A percentile compares a stretch with the other conserved stretches of the same genome.
phyloP scores from a whole-genome alignment of 2,797 vertebrate genomes.

The Macropodus opercularis region DNA sequence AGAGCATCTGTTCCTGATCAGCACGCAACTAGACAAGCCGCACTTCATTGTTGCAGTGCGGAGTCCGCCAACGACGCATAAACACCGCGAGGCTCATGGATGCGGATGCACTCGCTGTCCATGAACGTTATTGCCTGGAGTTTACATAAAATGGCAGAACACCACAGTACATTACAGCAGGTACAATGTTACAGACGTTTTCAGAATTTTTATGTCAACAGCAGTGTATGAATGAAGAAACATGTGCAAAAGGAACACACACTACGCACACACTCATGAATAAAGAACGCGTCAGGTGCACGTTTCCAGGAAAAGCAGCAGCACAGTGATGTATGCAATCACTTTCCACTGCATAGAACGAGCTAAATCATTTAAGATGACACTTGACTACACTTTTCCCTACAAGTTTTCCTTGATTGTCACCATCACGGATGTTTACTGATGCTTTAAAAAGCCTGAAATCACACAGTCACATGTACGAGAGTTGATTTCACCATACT shows the following conservation, averaged over 20 bases:
- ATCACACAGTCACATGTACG: slow-evolving; percentile 42
- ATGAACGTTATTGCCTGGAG: slow-evolving; percentile 12
- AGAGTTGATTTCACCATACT: slow-evolving; percentile 57
- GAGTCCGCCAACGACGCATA: slow-evolving; percentile 37
- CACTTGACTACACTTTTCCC: slow-evolving; percentile 69
- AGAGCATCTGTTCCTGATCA: slow-evolving; percentile 76
- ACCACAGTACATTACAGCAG: background rate
- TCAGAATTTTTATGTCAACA: slow-evolving; percentile 13
- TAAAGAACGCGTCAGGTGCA: slow-evolving; percentile 60
- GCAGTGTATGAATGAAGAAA: slow-evolving; percentile 7
- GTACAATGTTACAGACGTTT: background rate
- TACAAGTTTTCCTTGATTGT: slow-evolving; percentile 70
- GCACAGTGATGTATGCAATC: slow-evolving; percentile 68
- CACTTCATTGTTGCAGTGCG: slow-evolving; percentile 48
- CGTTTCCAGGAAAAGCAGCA: slow-evolving; percentile 52
- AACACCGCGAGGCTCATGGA: slow-evolving; percentile 19
- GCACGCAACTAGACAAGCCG: slow-evolving; percentile 53
- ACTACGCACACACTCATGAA: slow-evolving; percentile 47
- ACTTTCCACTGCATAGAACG: slow-evolving; percentile 60
- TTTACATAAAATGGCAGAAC: slow-evolving; percentile 21
- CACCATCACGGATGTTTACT: slow-evolving; percentile 64
- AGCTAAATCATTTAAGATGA: slow-evolving; percentile 71
- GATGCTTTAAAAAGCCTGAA: slow-evolving; percentile 63
- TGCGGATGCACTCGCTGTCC: slow-evolving; percentile 13
- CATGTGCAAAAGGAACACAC: slow-evolving; percentile 10